Base-by-base conservation (phyloP, 2,888 invertebrate genomes). In the Hoplodrina blanda region DNA sequence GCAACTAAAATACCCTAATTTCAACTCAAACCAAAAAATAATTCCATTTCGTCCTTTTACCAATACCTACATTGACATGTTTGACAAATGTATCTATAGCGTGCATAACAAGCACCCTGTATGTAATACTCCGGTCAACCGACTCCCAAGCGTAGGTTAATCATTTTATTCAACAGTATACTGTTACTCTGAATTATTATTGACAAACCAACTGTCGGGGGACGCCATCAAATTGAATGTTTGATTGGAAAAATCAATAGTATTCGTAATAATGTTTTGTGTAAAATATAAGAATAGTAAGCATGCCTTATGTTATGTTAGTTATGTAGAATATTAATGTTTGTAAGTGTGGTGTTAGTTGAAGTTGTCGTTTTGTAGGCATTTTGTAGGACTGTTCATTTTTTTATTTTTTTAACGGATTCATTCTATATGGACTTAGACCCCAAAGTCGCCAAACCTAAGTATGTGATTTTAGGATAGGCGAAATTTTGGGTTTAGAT, bases 111-210 rank as follows among this genome's bases (percentile, higher is more conserved):
- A 77, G 25, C 87, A 85, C 56, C 82, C 87, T 86, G 82, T 86
- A 82, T 52, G 56, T 59, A 81, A 86, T 86, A 85, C 88, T 75
- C 69, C 71, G 70, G 78, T 73, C 84, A 81, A 69, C 85, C 87
- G 86, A 82, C 69, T 85, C 86, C 88, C 78, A 87, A 86, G 85
- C 88, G 88, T 84, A 92, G 94, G 94, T 95, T 95, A 95, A 95
- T 95, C 94, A 95, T 95, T 95, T 95, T 92, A 95, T 95, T 94
- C 94, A 94, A 92, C 93, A 91, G 92, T 95, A 91, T 94, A 92
- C 92, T 81, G 92, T 95, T 94, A 94, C 93, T 80, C 87, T 80
- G 90, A 91, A 93, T 94, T 94, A 94, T 94, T 95, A 95, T 94
- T 94, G 95, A 95, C 93, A 91, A 84, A 89, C 93, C 94, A 94